Evolutionary conservation across 1,140 invertebrate genomes (phyloP).

Genomic region (Halyomorpha halys): DNA sequence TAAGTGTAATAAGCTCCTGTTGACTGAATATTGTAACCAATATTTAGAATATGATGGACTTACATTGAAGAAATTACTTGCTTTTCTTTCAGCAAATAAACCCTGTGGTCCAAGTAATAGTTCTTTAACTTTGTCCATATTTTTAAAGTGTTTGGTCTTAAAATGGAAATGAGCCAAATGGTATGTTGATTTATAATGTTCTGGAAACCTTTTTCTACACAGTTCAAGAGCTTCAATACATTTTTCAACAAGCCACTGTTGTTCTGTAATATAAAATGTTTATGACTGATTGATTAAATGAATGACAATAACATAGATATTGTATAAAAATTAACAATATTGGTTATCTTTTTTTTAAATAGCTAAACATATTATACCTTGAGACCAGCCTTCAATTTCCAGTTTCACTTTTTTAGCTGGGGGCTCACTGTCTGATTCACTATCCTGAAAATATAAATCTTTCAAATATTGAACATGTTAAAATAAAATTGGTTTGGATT

Average conservation of each 20-base stretch:
- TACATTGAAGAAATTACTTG: conserved; percentile 81
- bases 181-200: conserved; percentile 89
- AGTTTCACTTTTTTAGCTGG: conserved; percentile 3
- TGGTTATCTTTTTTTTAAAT: background rate
- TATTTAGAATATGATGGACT: conserved; percentile 32
- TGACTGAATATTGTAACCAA: too few species aligned
- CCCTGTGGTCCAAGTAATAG: conserved; percentile 61
- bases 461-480: too few species aligned
- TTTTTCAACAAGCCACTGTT: conserved; percentile 39
- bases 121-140: conserved; percentile 56
- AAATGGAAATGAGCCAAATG: conserved; percentile 75
- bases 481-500: too few species aligned
- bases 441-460: conserved; percentile 6
- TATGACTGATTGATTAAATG: background rate
- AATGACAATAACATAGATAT: background rate
- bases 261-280: conserved; percentile 32
- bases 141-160: conserved; percentile 54
- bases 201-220: conserved; percentile 72
- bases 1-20: too few species aligned
- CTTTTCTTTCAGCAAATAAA: conserved; percentile 74
- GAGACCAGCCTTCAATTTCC: conserved; percentile 4
- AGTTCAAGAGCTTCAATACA: conserved; percentile 72
- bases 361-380: background rate
- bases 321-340: background rate
- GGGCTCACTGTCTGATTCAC: conserved; percentile 8